Percentiles rank a stretch among this genome's conserved stretches.
Evolutionary conservation across 92 coral and sea anemone species (phyloP).

Genomic region (Chrysogorgia sp.): DNA sequence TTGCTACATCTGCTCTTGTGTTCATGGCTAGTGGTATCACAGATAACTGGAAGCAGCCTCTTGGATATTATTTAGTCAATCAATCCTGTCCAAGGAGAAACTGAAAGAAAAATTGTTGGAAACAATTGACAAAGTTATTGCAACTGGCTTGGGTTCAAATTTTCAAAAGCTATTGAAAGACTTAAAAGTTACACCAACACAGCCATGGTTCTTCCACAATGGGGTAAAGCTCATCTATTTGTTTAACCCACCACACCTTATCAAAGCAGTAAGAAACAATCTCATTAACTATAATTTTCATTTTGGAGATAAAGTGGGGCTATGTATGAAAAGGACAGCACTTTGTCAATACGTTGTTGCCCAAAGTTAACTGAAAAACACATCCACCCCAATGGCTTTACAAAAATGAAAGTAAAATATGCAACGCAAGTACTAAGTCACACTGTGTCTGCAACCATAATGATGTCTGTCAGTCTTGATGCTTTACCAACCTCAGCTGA

Average conservation of each 20-base stretch:
- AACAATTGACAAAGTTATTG: neutral
- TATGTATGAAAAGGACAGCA: slow-evolving; percentile 8
- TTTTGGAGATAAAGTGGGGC: slow-evolving; percentile 1
- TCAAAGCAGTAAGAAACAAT: slow-evolving; percentile 40
- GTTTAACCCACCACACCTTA: slow-evolving; percentile 34
- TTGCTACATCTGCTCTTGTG: slow-evolving; percentile 30
- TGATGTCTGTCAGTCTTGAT: slow-evolving; percentile 15
- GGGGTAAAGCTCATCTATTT: slow-evolving; percentile 12
- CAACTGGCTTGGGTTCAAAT: slow-evolving; percentile 30
- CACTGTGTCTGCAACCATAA: slow-evolving; percentile 19
- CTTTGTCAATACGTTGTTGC: slow-evolving; percentile 23
- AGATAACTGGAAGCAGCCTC: slow-evolving; percentile 47
- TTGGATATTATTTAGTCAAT: slow-evolving; percentile 19
- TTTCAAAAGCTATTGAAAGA: neutral
- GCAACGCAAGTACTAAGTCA: slow-evolving; percentile 40
- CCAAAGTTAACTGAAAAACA: slow-evolving; percentile 45
- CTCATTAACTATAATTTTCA: slow-evolving; percentile 30
- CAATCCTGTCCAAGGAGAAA: slow-evolving; percentile 19
- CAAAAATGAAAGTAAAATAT: slow-evolving; percentile 29
- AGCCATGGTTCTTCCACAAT: slow-evolving; percentile 37
- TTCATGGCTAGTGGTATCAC: slow-evolving; percentile 38
- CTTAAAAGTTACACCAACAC: slow-evolving; percentile 3
- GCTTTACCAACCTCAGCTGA: slow-evolving; percentile 20
- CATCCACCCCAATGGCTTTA: slow-evolving; percentile 28
- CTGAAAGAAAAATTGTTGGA: slow-evolving; percentile 2